Percentiles rank a stretch among this genome's conserved stretches.
Evolutionary conservation across 2,113 vertebrate species (phyloP).

Genomic region (Ictalurus punctatus): DNA sequence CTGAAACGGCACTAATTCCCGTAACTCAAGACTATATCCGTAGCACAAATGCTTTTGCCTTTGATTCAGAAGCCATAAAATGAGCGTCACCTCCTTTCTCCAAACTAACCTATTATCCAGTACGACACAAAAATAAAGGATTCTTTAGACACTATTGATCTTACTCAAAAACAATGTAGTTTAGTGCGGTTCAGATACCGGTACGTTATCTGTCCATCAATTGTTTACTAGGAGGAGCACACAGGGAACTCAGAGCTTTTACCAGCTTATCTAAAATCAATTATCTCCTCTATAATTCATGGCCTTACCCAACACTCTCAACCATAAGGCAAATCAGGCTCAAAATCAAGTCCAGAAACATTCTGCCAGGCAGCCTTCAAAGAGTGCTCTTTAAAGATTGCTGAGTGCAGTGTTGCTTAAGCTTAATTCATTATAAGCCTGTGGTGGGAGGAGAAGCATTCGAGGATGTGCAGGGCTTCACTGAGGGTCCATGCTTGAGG

Average conservation of each 20-base stretch:
- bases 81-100: neutral
- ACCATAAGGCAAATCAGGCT: constrained; percentile 13
- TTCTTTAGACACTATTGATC: constrained; percentile 17
- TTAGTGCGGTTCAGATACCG: constrained; percentile 36
- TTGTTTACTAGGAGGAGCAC: neutral
- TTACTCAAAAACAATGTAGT: constrained; percentile 3
- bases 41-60: neutral
- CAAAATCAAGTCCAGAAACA: neutral
- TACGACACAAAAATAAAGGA: neutral
- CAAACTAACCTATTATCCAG: neutral
- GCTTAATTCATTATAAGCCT: neutral
- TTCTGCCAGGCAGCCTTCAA: neutral
- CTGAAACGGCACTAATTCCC: neutral
- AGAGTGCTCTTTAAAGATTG: neutral
- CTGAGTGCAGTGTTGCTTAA: constrained; percentile 3
- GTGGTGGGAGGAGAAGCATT: neutral
- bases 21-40: neutral
- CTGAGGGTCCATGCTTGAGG: constrained; percentile 74
- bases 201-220: constrained; percentile 7
- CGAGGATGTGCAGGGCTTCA: constrained; percentile 54
- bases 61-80: neutral
- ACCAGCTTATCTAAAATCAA: constrained; percentile 6
- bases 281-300: neutral
- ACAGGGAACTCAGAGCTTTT: neutral
- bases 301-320: neutral